These are phyloP conservation scores for Herminia tarsipennalis DNA, from an alignment of 2,888 invertebrate genomes.

Conservation along the genomic window DNA sequence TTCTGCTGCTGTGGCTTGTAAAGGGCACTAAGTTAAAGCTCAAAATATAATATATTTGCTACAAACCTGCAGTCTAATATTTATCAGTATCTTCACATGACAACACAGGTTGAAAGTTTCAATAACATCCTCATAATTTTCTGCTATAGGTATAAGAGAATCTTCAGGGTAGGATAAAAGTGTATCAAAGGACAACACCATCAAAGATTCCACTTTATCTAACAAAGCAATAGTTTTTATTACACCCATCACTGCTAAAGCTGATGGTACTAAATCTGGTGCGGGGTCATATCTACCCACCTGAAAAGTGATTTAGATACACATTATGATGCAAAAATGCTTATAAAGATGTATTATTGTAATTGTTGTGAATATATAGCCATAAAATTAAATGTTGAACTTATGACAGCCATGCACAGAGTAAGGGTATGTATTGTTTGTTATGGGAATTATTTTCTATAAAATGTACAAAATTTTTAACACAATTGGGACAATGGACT, in stretches of 20 bases:
- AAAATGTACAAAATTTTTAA: no score
- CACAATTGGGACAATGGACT: no score
- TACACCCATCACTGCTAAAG: constrained; percentile 54
- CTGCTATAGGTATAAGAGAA: constrained; percentile 43
- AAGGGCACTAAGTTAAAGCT: no score
- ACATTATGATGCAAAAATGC: no score
- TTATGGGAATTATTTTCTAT: no score
- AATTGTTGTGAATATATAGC: no score
- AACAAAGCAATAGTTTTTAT: constrained; percentile 50
- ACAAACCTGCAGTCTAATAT: constrained; percentile 51
- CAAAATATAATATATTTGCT: background rate
- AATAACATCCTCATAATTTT: constrained; percentile 44
- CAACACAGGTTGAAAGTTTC: constrained; percentile 55
- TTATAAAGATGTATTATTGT: no score
- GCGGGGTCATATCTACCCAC: constrained; percentile 27
- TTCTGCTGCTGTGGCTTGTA: no score
- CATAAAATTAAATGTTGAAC: no score
- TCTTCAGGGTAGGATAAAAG: constrained; percentile 60
- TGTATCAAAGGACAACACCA: constrained; percentile 55
- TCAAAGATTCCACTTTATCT: constrained; percentile 48
- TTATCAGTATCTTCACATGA: constrained; percentile 34
- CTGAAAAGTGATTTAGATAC: constrained; percentile 34
- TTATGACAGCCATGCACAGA: no score
- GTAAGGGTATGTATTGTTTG: no score
- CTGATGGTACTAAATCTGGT: constrained; percentile 54